Conservation (phyloP, 2,888 invertebrate species). For the Trichogramma dendrolimi region DNA sequence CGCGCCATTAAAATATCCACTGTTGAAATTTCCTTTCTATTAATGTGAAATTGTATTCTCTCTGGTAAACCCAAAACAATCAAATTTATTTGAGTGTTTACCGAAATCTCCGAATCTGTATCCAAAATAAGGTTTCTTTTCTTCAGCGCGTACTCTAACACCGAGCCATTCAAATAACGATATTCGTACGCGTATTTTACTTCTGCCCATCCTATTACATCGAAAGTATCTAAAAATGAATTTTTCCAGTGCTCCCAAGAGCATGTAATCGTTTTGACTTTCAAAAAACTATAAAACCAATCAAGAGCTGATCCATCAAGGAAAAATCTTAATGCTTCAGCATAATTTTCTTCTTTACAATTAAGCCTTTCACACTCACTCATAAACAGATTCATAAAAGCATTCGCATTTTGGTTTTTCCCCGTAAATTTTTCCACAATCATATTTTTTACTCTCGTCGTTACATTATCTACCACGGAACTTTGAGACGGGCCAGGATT, state of each 20-base stretch:
- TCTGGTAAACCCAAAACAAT: too few species aligned
- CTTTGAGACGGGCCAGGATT: background rate
- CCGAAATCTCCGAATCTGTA: background rate
- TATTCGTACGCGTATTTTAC: too few species aligned
- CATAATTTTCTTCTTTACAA: background rate
- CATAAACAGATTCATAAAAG: background rate
- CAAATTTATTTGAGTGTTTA: background rate
- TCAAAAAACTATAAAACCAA: background rate
- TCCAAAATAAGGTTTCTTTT: background rate
- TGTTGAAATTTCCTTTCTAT: too few species aligned
- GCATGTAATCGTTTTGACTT: background rate
- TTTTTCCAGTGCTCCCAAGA: background rate
- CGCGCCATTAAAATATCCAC: background rate
- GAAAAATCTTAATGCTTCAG: background rate
- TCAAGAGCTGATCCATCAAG: background rate
- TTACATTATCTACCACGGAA: slow-evolving; percentile 7
- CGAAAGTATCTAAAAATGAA: too few species aligned
- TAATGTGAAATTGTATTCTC: too few species aligned
- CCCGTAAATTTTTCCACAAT: slow-evolving; percentile 27
- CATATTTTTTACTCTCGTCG: slow-evolving; percentile 22
- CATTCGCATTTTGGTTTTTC: slow-evolving; percentile 14
- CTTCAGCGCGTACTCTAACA: background rate
- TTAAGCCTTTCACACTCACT: background rate
- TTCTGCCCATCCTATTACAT: too few species aligned
- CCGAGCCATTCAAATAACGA: background rate